Evolutionary conservation across 2,113 vertebrate genomes (phyloP).

Genomic region (Tachuris rubrigastra): DNA sequence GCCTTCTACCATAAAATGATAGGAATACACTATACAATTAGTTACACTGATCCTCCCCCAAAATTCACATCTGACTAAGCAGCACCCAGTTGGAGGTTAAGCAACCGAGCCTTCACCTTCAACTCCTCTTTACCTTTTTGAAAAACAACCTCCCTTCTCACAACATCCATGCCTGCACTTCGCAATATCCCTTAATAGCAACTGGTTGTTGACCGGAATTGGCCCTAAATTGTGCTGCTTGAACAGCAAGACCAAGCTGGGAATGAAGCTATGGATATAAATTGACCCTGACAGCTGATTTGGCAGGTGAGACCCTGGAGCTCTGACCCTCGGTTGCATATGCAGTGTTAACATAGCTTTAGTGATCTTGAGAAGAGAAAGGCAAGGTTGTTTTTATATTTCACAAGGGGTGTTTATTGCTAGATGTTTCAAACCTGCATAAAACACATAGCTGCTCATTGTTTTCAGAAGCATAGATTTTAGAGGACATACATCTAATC

Average conservation of each 20-base stretch:
- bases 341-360: background rate
- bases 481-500: background rate
- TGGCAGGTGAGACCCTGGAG: background rate
- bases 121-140: background rate
- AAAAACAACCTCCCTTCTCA: background rate
- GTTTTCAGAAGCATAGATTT: background rate
- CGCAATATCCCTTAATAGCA: background rate
- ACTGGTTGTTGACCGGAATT: background rate
- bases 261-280: background rate
- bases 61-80: background rate
- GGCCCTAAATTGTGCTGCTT: background rate
- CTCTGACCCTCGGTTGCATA: background rate
- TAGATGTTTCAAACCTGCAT: background rate
- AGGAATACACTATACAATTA: background rate
- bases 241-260: background rate
- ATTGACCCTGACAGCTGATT: background rate
- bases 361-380: background rate
- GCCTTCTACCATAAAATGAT: background rate
- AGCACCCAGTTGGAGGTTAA: background rate
- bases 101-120: background rate
- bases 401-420: background rate
- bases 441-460: background rate
- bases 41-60: background rate
- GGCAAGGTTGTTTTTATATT: background rate
- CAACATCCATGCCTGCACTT: background rate